phyloP scores from a whole-genome alignment of 2,888 invertebrate species.

The Caenorhabditis sp. region DNA sequence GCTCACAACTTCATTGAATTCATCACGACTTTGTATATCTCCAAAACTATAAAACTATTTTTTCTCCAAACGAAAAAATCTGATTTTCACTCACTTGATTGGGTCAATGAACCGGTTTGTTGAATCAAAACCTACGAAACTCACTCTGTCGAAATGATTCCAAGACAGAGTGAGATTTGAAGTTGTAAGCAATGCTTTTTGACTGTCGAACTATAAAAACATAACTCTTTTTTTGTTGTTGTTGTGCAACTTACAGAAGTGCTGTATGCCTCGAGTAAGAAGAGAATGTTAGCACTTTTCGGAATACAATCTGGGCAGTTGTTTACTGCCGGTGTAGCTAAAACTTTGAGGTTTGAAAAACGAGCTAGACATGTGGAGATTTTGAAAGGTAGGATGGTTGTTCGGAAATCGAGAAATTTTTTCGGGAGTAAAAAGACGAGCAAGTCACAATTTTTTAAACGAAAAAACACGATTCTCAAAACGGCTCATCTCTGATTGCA shows the following conservation, averaged over 20 bases:
- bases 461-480: no score
- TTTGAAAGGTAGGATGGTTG: no score
- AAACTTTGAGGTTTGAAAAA: neutral
- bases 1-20: constrained; percentile 9
- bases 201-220: constrained; percentile 12
- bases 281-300: constrained; percentile 28
- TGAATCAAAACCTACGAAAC: constrained; percentile 30
- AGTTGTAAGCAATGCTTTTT: constrained; percentile 5
- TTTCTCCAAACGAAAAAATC: neutral
- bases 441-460: no score
- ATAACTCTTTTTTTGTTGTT: neutral
- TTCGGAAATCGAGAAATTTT: no score
- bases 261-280: constrained; percentile 26
- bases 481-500: no score
- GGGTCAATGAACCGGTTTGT: constrained; percentile 1
- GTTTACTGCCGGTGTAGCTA: constrained; percentile 6
- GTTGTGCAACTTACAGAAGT: neutral
- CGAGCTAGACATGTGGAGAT: no score
- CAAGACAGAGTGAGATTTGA: constrained; percentile 16
- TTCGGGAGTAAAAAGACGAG: no score
- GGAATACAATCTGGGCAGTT: constrained; percentile 39
- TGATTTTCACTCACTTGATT: constrained; percentile 6
- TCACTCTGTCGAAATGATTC: constrained; percentile 38
- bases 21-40: constrained; percentile 14
- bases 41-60: constrained; percentile 18